phyloP scores from a whole-genome alignment of 2,797 vertebrate genomes.

The Champsocephalus gunnari region DNA sequence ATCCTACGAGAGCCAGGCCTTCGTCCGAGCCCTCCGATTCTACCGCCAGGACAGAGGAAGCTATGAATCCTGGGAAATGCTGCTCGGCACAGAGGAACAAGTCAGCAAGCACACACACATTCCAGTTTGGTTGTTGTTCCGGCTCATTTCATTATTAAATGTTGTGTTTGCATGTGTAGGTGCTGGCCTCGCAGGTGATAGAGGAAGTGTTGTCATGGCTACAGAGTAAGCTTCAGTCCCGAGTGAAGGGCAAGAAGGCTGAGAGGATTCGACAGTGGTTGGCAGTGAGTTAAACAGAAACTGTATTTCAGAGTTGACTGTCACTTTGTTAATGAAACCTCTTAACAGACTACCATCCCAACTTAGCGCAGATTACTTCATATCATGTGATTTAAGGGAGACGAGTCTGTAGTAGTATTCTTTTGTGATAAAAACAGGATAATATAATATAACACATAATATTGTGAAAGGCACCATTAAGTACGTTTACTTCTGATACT shows the following conservation, averaged over 20 bases:
- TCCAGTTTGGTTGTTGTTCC: background rate
- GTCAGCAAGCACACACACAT: conserved; percentile 66
- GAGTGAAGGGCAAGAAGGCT: conserved; percentile 89
- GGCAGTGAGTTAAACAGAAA: conserved; percentile 79
- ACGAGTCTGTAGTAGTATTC: too few relatives aligned
- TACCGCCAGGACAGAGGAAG: conserved; percentile 91
- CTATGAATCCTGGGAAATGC: conserved; percentile 91
- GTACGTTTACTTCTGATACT: too few relatives aligned
- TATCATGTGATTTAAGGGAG: too few relatives aligned
- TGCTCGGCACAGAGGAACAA: conserved; percentile 88
- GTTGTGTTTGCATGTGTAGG: conserved; percentile 69
- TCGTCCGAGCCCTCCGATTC: conserved; percentile 88
- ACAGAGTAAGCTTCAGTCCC: conserved; percentile 90
- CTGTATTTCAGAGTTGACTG: too few relatives aligned
- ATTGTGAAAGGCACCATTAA: too few relatives aligned
- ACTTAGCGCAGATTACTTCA: too few relatives aligned
- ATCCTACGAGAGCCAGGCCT: conserved; percentile 87
- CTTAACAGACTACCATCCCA: too few relatives aligned
- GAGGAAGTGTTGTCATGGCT: conserved; percentile 91
- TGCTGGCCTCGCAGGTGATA: conserved; percentile 92
- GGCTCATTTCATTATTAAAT: background rate
- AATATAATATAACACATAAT: too few relatives aligned
- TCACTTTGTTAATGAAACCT: too few relatives aligned
- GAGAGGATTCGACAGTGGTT: conserved; percentile 91
- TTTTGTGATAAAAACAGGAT: too few relatives aligned